These are phyloP conservation scores for Halictus quadricinctus DNA, from an alignment of 2,888 invertebrate genomes.

Conservation along the genomic window DNA sequence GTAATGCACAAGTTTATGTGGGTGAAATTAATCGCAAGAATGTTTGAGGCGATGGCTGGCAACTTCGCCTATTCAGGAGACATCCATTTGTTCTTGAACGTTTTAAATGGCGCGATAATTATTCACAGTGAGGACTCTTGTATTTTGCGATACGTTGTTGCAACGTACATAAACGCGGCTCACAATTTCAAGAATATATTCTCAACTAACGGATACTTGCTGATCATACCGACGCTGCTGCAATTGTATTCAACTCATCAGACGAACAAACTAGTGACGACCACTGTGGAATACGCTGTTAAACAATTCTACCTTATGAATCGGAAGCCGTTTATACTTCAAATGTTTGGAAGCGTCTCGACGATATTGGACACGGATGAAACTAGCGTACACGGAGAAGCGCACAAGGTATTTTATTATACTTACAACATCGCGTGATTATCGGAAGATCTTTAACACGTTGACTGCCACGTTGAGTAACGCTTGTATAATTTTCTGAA, in stretches of 20 bases:
- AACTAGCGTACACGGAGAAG: slow-evolving; percentile 93
- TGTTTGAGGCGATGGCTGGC: slow-evolving; percentile 99
- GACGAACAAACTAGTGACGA: slow-evolving; percentile 96
- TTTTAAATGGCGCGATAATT: slow-evolving; percentile 97
- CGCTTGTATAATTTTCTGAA: neutral
- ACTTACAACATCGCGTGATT: neutral
- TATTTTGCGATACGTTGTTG: slow-evolving; percentile 96
- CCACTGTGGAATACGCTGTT: slow-evolving; percentile 98
- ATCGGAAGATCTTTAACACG: neutral
- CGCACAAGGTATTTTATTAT: slow-evolving; percentile 89
- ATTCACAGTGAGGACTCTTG: slow-evolving; percentile 98
- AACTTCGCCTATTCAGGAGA: slow-evolving; percentile 98
- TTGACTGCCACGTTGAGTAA: neutral
- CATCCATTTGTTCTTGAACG: slow-evolving; percentile 98
- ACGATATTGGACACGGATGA: slow-evolving; percentile 97
- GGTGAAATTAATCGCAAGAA: slow-evolving; percentile 96
- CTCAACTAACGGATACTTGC: slow-evolving; percentile 97
- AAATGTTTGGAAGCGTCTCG: slow-evolving; percentile 99
- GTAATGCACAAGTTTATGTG: slow-evolving; percentile 99
- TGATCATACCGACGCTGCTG: slow-evolving; percentile 98
- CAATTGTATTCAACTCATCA: slow-evolving; percentile 99
- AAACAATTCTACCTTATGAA: slow-evolving; percentile 99
- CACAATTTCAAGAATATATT: slow-evolving; percentile 99
- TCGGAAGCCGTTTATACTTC: slow-evolving; percentile 98
- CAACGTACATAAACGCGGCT: slow-evolving; percentile 98